Percentiles rank a stretch among this genome's conserved stretches.
These are phyloP conservation scores for Tympanuchus pallidicinctus DNA, from an alignment of 2,113 vertebrate genomes.

Conservation along the genomic window DNA sequence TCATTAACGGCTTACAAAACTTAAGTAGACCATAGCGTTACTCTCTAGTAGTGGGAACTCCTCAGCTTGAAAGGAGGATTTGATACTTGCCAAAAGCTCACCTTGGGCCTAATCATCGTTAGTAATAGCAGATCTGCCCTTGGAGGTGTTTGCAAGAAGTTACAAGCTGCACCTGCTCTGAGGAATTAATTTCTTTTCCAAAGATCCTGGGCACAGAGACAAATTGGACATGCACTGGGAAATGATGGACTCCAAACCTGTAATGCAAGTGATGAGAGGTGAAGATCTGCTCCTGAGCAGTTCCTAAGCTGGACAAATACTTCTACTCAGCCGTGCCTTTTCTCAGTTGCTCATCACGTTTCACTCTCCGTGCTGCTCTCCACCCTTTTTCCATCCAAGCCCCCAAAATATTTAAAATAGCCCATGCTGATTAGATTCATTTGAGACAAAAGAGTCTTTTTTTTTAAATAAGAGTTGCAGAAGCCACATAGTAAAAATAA, in stretches of 20 bases:
- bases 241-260: neutral
- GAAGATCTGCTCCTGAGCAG: neutral
- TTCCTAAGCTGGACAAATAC: neutral
- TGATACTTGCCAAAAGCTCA: constrained; percentile 44
- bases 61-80: constrained; percentile 53
- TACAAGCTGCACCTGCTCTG: neutral
- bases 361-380: neutral
- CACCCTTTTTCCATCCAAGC: neutral
- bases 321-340: neutral
- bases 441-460: neutral
- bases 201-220: neutral
- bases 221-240: neutral
- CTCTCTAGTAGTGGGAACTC: constrained; percentile 54
- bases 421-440: neutral
- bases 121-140: neutral
- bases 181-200: neutral
- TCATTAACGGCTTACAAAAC: constrained; percentile 67
- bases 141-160: neutral
- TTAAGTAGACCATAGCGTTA: constrained; percentile 55
- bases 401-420: neutral
- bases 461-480: neutral
- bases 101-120: neutral
- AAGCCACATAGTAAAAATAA: neutral
- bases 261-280: neutral
- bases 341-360: neutral